Percentiles rank a stretch among this genome's conserved stretches.
Conservation (phyloP, 2,797 vertebrate species). For the Morus bassanus region DNA sequence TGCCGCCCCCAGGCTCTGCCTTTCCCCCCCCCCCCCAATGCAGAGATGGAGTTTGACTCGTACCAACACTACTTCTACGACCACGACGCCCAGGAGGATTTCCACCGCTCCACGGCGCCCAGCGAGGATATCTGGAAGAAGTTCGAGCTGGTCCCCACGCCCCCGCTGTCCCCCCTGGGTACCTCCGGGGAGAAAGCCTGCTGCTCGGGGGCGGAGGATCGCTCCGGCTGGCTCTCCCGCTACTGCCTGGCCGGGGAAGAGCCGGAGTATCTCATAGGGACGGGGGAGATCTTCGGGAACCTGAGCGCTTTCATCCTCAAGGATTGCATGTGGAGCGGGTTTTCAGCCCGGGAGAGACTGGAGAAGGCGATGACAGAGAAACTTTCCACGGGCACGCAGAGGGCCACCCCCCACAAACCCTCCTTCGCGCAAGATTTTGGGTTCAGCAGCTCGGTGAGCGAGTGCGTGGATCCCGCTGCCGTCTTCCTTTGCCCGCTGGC, state of each 20-base stretch:
- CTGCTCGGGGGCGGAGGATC: slow-evolving; percentile 78
- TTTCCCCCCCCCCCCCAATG: neutral
- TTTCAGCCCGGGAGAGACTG: slow-evolving; percentile 88
- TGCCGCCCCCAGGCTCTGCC: no score
- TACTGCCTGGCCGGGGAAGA: slow-evolving; percentile 79
- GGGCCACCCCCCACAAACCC: neutral
- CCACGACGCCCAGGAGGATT: slow-evolving; percentile 89
- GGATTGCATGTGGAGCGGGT: slow-evolving; percentile 99
- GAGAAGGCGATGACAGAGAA: slow-evolving; percentile 88
- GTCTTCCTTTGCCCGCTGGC: slow-evolving; percentile 84
- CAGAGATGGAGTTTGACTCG: slow-evolving; percentile 91
- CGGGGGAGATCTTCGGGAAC: slow-evolving; percentile 83
- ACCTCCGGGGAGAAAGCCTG: slow-evolving; percentile 72
- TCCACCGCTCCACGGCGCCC: slow-evolving; percentile 91
- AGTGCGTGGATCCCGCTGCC: slow-evolving; percentile 87
- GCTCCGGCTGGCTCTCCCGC: slow-evolving; percentile 81
- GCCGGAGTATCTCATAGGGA: slow-evolving; percentile 81
- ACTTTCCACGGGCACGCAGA: slow-evolving; percentile 66
- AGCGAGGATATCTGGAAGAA: slow-evolving; percentile 99
- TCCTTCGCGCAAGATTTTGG: slow-evolving; percentile 55
- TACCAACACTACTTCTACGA: slow-evolving; percentile 95
- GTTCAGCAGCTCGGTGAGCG: slow-evolving; percentile 64
- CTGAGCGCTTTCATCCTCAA: slow-evolving; percentile 89
- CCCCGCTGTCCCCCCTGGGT: slow-evolving; percentile 86
- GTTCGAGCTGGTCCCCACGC: slow-evolving; percentile 92